Evolutionary conservation across 2,888 invertebrate species (phyloP).

Genomic region (Orgyia antiqua): DNA sequence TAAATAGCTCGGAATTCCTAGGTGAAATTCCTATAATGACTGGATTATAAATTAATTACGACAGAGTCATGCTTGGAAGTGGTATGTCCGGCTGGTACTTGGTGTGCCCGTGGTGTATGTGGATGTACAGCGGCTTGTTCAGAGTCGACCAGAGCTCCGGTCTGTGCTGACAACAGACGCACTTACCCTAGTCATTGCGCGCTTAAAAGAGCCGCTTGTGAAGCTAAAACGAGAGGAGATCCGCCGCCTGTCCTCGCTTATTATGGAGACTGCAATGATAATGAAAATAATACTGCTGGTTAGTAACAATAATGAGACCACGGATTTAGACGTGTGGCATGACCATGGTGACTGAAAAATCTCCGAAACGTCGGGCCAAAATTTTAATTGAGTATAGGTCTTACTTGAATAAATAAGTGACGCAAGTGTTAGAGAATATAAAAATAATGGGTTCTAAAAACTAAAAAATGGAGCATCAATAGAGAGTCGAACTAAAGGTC

Average conservation of each 20-base stretch:
- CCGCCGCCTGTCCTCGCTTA: constrained; percentile 77
- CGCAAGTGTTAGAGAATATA: too few relatives aligned
- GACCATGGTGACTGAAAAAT: too few relatives aligned
- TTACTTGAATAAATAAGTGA: too few relatives aligned
- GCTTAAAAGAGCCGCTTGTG: constrained; percentile 86
- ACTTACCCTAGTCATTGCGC: constrained; percentile 91
- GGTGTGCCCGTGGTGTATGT: constrained; percentile 90
- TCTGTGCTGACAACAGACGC: constrained; percentile 86
- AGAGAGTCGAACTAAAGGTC: too few relatives aligned
- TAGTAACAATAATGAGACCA: too few relatives aligned
- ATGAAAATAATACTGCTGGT: constrained; percentile 69
- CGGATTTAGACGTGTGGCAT: too few relatives aligned
- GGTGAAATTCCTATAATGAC: too few relatives aligned
- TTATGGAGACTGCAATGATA: constrained; percentile 87
- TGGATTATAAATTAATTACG: neutral
- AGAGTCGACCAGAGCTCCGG: constrained; percentile 81
- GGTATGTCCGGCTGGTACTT: constrained; percentile 87
- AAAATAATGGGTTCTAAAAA: too few relatives aligned
- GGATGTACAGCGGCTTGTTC: constrained; percentile 89
- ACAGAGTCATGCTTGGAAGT: constrained; percentile 87
- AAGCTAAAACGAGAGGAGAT: constrained; percentile 81
- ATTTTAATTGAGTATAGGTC: too few relatives aligned
- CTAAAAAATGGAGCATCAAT: too few relatives aligned
- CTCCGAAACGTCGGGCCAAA: too few relatives aligned
- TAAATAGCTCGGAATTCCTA: neutral